These are phyloP conservation scores for Mesitornis unicolor DNA, from an alignment of 2,113 vertebrate species.

Conservation along the genomic window DNA sequence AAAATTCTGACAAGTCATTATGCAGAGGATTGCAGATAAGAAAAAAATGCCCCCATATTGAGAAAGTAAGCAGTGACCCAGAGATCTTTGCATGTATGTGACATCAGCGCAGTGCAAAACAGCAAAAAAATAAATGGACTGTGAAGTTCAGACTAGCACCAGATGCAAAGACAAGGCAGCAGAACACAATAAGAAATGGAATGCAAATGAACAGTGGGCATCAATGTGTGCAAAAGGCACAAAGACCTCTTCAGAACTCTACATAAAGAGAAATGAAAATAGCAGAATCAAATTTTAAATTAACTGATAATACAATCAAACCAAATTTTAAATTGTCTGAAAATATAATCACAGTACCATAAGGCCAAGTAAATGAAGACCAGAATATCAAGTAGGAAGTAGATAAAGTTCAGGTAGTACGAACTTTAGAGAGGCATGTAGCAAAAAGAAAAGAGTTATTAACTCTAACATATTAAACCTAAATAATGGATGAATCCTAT, in stretches of 20 bases:
- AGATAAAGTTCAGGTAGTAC: not conserved
- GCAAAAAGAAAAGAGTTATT: not conserved
- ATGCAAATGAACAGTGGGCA: not conserved
- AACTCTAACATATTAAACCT: not conserved
- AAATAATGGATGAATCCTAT: not conserved
- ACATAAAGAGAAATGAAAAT: not conserved
- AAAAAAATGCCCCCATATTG: not conserved
- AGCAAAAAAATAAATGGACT: not conserved
- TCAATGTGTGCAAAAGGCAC: not conserved
- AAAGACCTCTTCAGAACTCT: not conserved
- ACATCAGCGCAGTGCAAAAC: not conserved
- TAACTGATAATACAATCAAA: not conserved
- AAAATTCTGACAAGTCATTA: not conserved
- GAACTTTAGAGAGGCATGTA: not conserved
- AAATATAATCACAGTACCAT: not conserved
- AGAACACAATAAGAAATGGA: slow-evolving; percentile 5
- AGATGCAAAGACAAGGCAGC: not conserved
- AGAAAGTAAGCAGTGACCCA: not conserved
- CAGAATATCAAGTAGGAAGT: not conserved
- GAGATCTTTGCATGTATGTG: not conserved
- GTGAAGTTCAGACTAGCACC: slow-evolving; percentile 2
- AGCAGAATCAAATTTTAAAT: not conserved
- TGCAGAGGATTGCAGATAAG: not conserved
- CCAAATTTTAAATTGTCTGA: not conserved
- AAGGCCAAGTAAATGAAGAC: not conserved